Conservation (phyloP, 2,888 invertebrate species). For the Endotricha flammealis region DNA sequence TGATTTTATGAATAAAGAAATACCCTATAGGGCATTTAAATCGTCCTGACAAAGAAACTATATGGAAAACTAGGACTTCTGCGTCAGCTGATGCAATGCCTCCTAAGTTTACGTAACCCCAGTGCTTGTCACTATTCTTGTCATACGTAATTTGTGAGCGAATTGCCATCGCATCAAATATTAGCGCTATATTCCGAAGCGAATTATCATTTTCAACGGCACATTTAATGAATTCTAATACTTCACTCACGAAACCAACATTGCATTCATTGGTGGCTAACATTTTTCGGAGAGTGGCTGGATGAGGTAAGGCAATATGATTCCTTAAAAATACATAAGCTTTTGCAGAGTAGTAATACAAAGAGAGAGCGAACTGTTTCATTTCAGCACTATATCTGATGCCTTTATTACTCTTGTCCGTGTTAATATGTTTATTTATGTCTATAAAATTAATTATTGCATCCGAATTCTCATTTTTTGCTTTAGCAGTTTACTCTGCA, state of each 20-base stretch:
- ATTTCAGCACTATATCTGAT: not conserved
- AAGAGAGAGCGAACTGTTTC: not conserved
- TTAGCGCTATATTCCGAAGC: conserved; percentile 13
- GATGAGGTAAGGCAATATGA: not conserved
- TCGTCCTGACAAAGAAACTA: conserved; percentile 15
- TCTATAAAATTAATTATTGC: too few relatives aligned
- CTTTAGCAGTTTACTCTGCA: too few relatives aligned
- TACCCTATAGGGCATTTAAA: conserved; percentile 24
- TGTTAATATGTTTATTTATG: not conserved
- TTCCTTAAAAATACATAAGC: too few relatives aligned
- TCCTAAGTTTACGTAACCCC: conserved; percentile 17
- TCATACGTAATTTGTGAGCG: conserved; percentile 13
- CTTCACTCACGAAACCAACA: conserved; percentile 17
- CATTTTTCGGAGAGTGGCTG: conserved; percentile 1
- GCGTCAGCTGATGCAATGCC: conserved; percentile 13
- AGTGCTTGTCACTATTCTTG: conserved; percentile 13
- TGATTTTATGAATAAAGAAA: conserved; percentile 19
- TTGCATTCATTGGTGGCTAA: conserved; percentile 15
- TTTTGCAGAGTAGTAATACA: not conserved
- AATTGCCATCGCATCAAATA: conserved; percentile 19
- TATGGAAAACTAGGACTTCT: conserved; percentile 21
- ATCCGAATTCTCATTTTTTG: too few relatives aligned
- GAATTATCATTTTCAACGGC: conserved; percentile 7
- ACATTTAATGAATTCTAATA: conserved; percentile 13
- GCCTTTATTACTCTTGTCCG: not conserved